A percentile compares a stretch with the other conserved stretches of the same genome.
phyloP scores from a whole-genome alignment of 1,140 invertebrate species.

The Dendroctonus valens region DNA sequence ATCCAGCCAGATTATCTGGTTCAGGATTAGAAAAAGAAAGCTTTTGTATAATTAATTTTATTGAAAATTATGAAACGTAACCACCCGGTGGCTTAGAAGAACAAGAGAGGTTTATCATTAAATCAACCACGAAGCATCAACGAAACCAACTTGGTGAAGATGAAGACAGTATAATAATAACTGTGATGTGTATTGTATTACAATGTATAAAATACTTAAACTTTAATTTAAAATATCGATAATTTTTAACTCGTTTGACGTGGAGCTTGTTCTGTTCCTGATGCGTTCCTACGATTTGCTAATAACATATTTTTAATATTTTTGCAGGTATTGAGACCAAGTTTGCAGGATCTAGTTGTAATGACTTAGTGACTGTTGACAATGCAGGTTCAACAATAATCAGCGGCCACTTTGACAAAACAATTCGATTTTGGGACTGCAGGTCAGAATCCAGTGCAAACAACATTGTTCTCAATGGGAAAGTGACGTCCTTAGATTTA shows the following conservation, averaged over 20 bases:
- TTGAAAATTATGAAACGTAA: too few relatives aligned
- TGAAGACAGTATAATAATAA: too few relatives aligned
- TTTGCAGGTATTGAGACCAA: conserved; percentile 86
- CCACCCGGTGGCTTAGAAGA: too few relatives aligned
- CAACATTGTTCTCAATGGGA: conserved; percentile 86
- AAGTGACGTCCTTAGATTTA: conserved; percentile 93
- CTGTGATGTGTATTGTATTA: too few relatives aligned
- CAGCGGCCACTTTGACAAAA: conserved; percentile 97
- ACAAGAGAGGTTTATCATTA: too few relatives aligned
- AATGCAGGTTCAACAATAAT: conserved; percentile 89
- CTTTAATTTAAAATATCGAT: background rate
- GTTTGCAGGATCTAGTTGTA: conserved; percentile 95
- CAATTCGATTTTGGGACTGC: conserved; percentile 94
- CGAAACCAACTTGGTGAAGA: too few relatives aligned
- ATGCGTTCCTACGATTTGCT: background rate
- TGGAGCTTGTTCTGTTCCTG: background rate
- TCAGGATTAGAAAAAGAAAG: too few relatives aligned
- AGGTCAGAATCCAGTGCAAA: conserved; percentile 76
- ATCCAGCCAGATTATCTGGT: too few relatives aligned
- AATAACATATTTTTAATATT: background rate
- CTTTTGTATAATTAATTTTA: too few relatives aligned
- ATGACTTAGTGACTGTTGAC: conserved; percentile 89
- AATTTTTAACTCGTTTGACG: background rate
- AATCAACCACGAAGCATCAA: too few relatives aligned
- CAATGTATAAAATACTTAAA: too few relatives aligned